Conservation (phyloP, 2,888 invertebrate species). For the Ectemnius lituratus region DNA sequence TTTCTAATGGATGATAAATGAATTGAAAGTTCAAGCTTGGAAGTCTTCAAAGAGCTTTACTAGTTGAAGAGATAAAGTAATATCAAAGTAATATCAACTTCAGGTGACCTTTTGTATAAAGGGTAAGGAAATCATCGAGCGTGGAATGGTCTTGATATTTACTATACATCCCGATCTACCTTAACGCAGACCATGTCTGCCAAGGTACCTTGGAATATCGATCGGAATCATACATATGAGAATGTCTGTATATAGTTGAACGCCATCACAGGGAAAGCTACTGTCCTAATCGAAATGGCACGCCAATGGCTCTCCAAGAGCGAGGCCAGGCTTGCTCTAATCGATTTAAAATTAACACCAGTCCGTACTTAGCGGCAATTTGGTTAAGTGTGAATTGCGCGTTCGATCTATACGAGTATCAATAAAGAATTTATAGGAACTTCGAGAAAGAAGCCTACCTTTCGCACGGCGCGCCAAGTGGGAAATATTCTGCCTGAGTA, state of each 20-base stretch:
- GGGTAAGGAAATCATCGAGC: too few species aligned
- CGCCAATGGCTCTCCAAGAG: not conserved
- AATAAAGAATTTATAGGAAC: not conserved
- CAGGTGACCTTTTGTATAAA: too few species aligned
- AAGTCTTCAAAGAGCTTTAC: too few species aligned
- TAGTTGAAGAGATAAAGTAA: too few species aligned
- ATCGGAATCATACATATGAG: not conserved
- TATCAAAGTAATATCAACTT: too few species aligned
- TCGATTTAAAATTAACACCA: not conserved
- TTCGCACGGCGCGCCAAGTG: constrained; percentile 72
- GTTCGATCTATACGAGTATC: not conserved
- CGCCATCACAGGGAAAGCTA: not conserved
- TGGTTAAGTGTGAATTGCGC: not conserved
- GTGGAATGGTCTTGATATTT: not conserved
- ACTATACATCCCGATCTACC: not conserved
- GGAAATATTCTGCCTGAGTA: constrained; percentile 73
- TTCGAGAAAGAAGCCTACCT: constrained; percentile 60
- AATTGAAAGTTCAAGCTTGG: too few species aligned
- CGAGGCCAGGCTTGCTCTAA: not conserved
- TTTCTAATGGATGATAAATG: too few species aligned
- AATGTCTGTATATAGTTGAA: not conserved
- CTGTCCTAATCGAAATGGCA: not conserved
- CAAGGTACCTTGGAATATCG: not conserved
- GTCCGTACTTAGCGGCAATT: not conserved
- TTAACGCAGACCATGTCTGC: not conserved